Base-by-base conservation (phyloP, 2,797 vertebrate species). In the Perodicticus potto region DNA sequence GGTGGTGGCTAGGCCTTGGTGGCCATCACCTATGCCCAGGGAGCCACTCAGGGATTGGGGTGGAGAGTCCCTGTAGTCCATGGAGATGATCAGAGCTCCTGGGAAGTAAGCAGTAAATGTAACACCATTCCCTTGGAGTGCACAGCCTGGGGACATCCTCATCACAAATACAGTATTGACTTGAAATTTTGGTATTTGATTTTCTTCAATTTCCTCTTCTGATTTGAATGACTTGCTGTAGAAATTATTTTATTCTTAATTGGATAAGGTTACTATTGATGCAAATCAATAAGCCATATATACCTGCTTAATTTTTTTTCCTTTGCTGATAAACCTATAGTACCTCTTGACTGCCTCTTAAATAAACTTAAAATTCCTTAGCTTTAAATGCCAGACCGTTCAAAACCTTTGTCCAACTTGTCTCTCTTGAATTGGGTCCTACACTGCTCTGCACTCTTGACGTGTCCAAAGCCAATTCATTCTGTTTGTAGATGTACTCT, bases 191-290 rank as follows among this genome's bases (percentile, higher is more conserved):
- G 4, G 29, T 69, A 59, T 49, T 84, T 49, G 22, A 69, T 27
- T 76, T 67, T 37, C 77, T 65, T 76, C 74, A 37, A 65, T 63
- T 86, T 20, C 43, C 34, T 65, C 7, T 65, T 91, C 81, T 57
- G 34, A 80, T 23, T 87, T 57, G 76, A 82, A 40, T 82, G 49
- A 78, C 16, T 76, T 88, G 37, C 43, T 84, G 19, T 23, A 69
- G 59, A 84, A 85, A 43, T 40, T 16, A 89, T 32, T 84, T 92
- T 74, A 45, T 89, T 91, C 34, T 91, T 73, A 22, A 83, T 70
- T 70, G 23, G 40, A 55, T 63, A 45, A 70, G 43, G 25, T 57
- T n/a, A 72, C 34, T 45, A 43, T 61, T 37, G 67, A 92, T 43
- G 69, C n/a, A 53, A 53, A n/a, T 69, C 29, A 19, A 69, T 3